phyloP scores from a whole-genome alignment of 2,888 invertebrate genomes.

The Clanis bilineata region DNA sequence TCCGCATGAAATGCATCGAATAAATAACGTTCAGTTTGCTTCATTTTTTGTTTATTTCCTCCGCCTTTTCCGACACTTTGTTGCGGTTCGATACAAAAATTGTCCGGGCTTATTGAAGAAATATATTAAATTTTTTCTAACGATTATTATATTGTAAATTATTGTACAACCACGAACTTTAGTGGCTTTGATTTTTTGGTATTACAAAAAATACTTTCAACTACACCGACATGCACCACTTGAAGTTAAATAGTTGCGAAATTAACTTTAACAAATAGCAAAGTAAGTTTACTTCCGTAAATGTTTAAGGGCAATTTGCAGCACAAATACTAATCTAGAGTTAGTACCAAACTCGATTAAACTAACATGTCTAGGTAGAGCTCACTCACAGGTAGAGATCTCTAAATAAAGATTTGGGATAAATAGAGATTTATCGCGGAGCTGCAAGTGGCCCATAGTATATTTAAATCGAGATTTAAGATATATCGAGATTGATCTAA shows the following conservation, averaged over 20 bases:
- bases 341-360: too few species aligned
- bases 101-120: constrained; percentile 33
- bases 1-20: constrained; percentile 73
- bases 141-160: constrained; percentile 41
- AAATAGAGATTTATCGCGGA: too few species aligned
- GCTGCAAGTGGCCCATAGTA: too few species aligned
- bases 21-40: constrained; percentile 62
- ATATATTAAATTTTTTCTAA: constrained; percentile 37
- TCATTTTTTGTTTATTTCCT: constrained; percentile 58
- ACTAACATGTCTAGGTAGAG: too few species aligned
- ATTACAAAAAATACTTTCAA: constrained; percentile 40
- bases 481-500: too few species aligned
- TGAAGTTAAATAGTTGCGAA: not conserved
- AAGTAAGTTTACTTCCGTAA: not conserved
- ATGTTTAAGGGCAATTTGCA: too few species aligned
- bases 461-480: too few species aligned
- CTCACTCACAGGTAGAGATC: too few species aligned
- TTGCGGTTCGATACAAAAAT: constrained; percentile 54
- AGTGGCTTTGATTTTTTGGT: constrained; percentile 39
- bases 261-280: not conserved
- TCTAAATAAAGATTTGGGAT: too few species aligned
- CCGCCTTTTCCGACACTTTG: constrained; percentile 45
- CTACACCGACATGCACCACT: constrained; percentile 34
- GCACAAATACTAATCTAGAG: too few species aligned
- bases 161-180: constrained; percentile 48